These are phyloP conservation scores for Psophia crepitans DNA, from an alignment of 2,113 vertebrate species.

Conservation along the genomic window DNA sequence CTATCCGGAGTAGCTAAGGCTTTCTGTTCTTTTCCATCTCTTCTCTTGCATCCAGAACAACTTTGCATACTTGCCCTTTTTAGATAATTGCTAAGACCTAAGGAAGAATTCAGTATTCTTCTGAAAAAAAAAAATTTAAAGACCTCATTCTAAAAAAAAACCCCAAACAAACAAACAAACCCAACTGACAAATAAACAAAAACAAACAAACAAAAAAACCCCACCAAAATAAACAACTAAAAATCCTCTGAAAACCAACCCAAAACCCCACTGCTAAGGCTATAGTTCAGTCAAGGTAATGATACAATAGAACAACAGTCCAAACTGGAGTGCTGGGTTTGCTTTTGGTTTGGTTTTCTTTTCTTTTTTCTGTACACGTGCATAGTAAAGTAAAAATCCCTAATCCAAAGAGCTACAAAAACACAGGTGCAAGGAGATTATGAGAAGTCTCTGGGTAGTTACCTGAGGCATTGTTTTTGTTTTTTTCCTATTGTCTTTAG, in stretches of 20 bases:
- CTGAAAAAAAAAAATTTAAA: background rate
- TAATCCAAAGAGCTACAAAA: background rate
- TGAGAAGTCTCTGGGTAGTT: background rate
- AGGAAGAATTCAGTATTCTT: background rate
- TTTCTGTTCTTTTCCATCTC: background rate
- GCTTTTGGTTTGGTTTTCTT: accelerated
- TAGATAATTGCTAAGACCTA: background rate
- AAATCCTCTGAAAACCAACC: no score
- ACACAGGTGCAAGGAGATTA: background rate
- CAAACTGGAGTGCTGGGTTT: background rate
- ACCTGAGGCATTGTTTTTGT: background rate
- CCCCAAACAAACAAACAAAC: background rate
- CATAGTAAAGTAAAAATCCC: background rate
- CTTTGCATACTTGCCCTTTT: background rate
- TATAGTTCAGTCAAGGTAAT: background rate
- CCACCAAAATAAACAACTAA: no score
- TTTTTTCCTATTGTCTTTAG: background rate
- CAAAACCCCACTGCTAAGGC: background rate
- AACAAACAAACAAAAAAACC: background rate
- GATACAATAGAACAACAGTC: background rate
- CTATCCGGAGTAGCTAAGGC: background rate
- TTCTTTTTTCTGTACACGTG: background rate
- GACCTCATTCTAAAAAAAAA: background rate
- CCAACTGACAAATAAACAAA: background rate
- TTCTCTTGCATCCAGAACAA: background rate